These are phyloP conservation scores for Enteromius paludinosus DNA, from an alignment of 2,797 vertebrate species.

Conservation along the genomic window DNA sequence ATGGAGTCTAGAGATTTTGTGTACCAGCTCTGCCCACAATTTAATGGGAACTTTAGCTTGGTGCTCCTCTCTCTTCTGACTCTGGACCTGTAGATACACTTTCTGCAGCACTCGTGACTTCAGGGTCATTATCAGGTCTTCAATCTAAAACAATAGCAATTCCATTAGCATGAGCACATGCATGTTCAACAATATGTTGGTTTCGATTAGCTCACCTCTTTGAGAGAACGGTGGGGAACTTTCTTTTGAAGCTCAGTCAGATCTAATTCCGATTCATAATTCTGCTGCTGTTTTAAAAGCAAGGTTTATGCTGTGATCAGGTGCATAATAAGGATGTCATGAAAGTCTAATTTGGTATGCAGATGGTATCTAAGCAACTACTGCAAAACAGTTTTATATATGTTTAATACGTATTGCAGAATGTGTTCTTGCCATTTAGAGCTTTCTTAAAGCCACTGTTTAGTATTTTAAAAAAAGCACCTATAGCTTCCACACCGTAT, in stretches of 20 bases:
- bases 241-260: conserved; percentile 50
- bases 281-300: conserved; percentile 40
- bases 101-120: conserved; percentile 60
- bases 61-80: conserved; percentile 52
- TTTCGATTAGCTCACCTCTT: conserved; percentile 66
- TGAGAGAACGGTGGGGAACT: conserved; percentile 60
- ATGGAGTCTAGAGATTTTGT: conserved; percentile 61
- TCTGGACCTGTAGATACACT: conserved; percentile 50
- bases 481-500: background rate
- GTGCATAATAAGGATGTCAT: background rate
- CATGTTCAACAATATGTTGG: background rate
- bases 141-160: conserved; percentile 65
- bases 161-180: background rate
- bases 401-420: background rate
- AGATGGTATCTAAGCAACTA: background rate
- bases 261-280: conserved; percentile 54
- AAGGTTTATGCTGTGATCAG: background rate
- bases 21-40: conserved; percentile 70
- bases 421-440: background rate
- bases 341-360: background rate
- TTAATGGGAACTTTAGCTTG: conserved; percentile 66
- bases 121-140: conserved; percentile 63
- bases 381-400: no score
- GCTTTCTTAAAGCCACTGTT: background rate
- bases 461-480: background rate